Evolutionary conservation across 2,888 invertebrate species (phyloP).

Genomic region (Luffia ferchaultella): DNA sequence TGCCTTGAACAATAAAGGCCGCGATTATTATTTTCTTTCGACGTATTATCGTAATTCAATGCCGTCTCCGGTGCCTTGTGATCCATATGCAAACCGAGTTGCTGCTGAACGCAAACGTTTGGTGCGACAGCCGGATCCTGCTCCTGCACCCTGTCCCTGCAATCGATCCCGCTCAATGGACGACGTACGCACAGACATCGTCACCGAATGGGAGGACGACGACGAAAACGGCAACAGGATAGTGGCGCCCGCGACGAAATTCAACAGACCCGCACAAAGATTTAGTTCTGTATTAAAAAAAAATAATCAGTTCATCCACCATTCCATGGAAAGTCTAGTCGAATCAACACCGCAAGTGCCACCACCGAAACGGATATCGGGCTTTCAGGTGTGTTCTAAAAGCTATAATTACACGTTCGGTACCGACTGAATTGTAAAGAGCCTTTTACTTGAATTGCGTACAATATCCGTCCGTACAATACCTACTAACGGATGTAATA

Average conservation of each 20-base stretch:
- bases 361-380: constrained; percentile 59
- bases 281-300: constrained; percentile 42
- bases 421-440: background rate
- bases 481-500: background rate
- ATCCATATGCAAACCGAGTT: constrained; percentile 36
- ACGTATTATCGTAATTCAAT: constrained; percentile 73
- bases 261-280: constrained; percentile 48
- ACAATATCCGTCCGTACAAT: background rate
- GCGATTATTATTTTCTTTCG: constrained; percentile 70
- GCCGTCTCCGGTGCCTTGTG: constrained; percentile 48
- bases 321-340: constrained; percentile 76
- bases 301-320: constrained; percentile 61
- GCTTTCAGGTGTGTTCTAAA: constrained; percentile 53
- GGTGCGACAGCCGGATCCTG: constrained; percentile 23
- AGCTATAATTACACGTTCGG: background rate
- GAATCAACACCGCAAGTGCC: constrained; percentile 59
- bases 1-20: constrained; percentile 52
- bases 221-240: constrained; percentile 71
- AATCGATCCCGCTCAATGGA: constrained; percentile 75
- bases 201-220: constrained; percentile 70
- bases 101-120: constrained; percentile 44
- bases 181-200: constrained; percentile 73
- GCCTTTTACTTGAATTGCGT: background rate
- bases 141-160: constrained; percentile 65
- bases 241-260: constrained; percentile 55